phyloP scores from a whole-genome alignment of 2,888 invertebrate species.

The Zaprionus bogoriensis region DNA sequence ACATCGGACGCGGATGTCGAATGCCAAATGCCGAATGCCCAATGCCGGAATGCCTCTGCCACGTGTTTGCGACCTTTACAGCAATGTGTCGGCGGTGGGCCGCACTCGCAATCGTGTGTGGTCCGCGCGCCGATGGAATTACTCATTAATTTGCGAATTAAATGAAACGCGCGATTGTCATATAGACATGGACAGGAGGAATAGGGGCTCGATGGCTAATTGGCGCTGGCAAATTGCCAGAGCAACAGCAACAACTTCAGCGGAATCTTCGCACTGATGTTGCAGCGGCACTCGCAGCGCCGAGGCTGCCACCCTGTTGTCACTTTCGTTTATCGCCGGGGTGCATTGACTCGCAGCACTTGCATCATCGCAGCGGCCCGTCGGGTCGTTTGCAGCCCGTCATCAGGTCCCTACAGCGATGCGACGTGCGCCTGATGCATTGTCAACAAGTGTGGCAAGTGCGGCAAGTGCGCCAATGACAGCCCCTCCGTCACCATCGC shows the following conservation, averaged over 20 bases:
- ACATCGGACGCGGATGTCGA: too few species aligned
- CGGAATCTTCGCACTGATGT: slow-evolving; percentile 14
- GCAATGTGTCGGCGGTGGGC: neutral
- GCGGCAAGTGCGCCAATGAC: slow-evolving; percentile 1
- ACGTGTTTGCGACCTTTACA: neutral
- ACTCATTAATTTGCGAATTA: slow-evolving; percentile 38
- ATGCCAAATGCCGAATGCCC: too few species aligned
- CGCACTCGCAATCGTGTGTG: slow-evolving; percentile 7
- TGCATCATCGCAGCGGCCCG: slow-evolving; percentile 4
- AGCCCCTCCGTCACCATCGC: neutral
- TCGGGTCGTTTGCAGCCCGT: slow-evolving; percentile 31
- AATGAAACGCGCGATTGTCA: slow-evolving; percentile 46
- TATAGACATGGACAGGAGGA: neutral
- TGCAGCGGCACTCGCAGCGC: neutral
- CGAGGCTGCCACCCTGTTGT: slow-evolving; percentile 22
- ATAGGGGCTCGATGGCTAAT: slow-evolving; percentile 31
- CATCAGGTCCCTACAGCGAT: slow-evolving; percentile 30
- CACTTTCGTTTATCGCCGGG: slow-evolving; percentile 50
- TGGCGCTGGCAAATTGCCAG: slow-evolving; percentile 40
- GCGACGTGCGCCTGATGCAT: slow-evolving; percentile 45
- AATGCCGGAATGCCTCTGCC: neutral
- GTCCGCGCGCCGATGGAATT: slow-evolving; percentile 32
- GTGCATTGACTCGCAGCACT: slow-evolving; percentile 56
- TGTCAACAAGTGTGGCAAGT: slow-evolving; percentile 52
- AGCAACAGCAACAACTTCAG: slow-evolving; percentile 6